These are phyloP conservation scores for Coptodon bakossiorum DNA, from an alignment of 2,113 vertebrate species.

Conservation along the genomic window DNA sequence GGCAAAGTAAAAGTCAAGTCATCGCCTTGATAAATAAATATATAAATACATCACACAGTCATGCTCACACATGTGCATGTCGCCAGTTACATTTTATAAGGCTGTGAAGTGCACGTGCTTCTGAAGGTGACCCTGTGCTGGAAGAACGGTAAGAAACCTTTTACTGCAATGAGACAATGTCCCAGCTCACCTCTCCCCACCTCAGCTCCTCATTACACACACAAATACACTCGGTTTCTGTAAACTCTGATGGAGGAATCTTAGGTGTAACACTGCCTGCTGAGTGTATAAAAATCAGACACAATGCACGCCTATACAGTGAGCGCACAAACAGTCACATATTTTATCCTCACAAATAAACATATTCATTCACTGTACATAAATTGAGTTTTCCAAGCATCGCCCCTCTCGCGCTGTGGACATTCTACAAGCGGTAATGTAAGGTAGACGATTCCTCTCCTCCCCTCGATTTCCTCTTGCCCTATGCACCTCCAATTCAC, in stretches of 20 bases:
- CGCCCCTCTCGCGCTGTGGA: neutral
- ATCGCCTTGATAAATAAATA: neutral
- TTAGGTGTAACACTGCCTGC: neutral
- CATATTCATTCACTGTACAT: constrained; percentile 6
- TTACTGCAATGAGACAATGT: constrained; percentile 47
- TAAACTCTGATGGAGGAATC: neutral
- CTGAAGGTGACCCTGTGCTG: constrained; percentile 48
- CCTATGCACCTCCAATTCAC: constrained; percentile 49
- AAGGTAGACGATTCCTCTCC: constrained; percentile 27
- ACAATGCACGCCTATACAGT: neutral
- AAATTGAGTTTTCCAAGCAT: neutral
- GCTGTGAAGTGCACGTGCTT: constrained; percentile 14
- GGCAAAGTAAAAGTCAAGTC: constrained; percentile 4
- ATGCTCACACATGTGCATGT: neutral
- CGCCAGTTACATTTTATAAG: constrained; percentile 44
- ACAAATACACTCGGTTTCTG: neutral
- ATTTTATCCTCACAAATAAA: neutral
- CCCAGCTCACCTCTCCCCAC: constrained; percentile 38
- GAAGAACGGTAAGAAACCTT: constrained; percentile 34
- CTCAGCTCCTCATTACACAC: neutral
- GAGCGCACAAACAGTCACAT: neutral
- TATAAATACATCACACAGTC: neutral
- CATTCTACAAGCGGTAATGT: neutral
- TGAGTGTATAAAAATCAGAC: neutral
- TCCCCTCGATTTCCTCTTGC: constrained; percentile 41